A percentile compares a stretch with the other conserved stretches of the same genome.
These are phyloP conservation scores for Ceratitis capitata DNA, from an alignment of 1,140 invertebrate species.

Conservation along the genomic window DNA sequence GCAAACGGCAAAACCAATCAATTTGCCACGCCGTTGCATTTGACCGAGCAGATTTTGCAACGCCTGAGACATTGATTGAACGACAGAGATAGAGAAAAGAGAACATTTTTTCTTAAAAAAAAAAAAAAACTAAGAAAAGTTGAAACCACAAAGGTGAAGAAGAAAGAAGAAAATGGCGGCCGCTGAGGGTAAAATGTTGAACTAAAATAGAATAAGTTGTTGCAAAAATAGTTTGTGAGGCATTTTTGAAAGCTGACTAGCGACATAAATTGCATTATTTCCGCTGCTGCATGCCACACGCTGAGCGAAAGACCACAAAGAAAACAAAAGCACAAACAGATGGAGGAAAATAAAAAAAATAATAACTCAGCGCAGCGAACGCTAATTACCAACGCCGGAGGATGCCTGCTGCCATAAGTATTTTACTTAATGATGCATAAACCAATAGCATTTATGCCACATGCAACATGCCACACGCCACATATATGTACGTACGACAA, in stretches of 20 bases:
- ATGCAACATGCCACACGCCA: no score
- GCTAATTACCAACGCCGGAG: neutral
- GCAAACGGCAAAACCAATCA: neutral
- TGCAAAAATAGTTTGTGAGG: neutral
- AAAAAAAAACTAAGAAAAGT: neutral
- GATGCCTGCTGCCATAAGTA: neutral
- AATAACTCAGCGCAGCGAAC: neutral
- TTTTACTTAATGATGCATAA: constrained; percentile 9
- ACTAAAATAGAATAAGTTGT: neutral
- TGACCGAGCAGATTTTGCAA: neutral
- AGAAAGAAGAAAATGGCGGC: neutral
- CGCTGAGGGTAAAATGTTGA: neutral
- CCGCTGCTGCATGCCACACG: neutral
- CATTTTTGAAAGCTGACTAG: neutral
- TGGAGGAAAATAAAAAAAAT: neutral
- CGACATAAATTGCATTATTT: constrained; percentile 14
- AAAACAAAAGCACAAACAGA: neutral
- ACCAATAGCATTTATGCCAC: constrained; percentile 1
- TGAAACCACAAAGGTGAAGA: neutral
- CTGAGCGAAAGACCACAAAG: neutral
- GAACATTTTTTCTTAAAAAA: neutral
- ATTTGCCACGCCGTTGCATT: neutral
- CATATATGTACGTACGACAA: no score
- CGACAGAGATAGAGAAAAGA: no score
- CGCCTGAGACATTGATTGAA: neutral